phyloP scores from a whole-genome alignment of 2,888 invertebrate species.

The Mythimna vitellina region DNA sequence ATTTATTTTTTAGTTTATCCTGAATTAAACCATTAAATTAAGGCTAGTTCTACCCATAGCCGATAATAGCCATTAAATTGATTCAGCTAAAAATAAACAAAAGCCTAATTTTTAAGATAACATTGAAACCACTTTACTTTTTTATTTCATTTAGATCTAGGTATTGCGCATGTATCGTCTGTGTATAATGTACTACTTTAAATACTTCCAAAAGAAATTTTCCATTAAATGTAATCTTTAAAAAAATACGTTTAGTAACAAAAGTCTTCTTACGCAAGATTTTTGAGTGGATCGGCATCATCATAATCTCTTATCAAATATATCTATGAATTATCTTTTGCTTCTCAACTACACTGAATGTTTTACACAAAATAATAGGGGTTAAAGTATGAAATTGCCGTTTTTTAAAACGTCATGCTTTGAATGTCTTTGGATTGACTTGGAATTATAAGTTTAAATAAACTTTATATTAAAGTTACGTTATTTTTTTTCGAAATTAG shows the following conservation, averaged over 20 bases:
- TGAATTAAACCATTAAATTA: background rate
- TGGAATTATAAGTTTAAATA: no score
- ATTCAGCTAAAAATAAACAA: slow-evolving; percentile 1
- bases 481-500: no score
- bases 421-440: no score
- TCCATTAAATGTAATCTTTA: background rate
- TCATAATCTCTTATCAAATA: slow-evolving; percentile 20
- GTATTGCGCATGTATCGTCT: no score
- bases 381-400: no score
- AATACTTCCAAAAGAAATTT: background rate
- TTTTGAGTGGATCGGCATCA: slow-evolving; percentile 12
- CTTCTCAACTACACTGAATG: background rate
- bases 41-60: background rate
- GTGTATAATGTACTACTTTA: no score
- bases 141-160: no score
- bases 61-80: slow-evolving; percentile 1
- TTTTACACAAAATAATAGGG: background rate
- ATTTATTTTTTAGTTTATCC: background rate
- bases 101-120: background rate
- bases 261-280: background rate
- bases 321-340: background rate
- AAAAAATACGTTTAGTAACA: background rate
- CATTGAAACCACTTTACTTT: background rate
- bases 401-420: no score
- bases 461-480: no score